These are phyloP conservation scores for Glomeris maerens DNA, from an alignment of 1,140 invertebrate genomes.

Conservation along the genomic window DNA sequence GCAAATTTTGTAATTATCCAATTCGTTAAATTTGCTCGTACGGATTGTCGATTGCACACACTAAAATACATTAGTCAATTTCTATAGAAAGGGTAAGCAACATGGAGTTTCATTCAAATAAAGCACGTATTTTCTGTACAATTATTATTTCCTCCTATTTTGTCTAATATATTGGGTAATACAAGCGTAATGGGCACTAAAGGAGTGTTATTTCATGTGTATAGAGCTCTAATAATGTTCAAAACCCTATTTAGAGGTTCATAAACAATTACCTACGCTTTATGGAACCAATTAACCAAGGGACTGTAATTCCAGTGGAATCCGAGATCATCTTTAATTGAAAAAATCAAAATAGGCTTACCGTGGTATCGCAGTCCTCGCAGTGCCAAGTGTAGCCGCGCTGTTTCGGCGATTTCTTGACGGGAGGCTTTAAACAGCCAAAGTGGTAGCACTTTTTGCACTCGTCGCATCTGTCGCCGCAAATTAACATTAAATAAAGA, in stretches of 20 bases:
- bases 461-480: constrained; percentile 65
- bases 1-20: too few relatives aligned
- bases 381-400: constrained; percentile 91
- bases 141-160: too few relatives aligned
- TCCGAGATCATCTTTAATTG: not conserved
- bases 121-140: too few relatives aligned
- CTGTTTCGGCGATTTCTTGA: constrained; percentile 83
- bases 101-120: too few relatives aligned
- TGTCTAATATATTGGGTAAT: too few relatives aligned
- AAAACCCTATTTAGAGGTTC: not conserved
- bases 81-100: too few relatives aligned
- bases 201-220: not conserved
- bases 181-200: not conserved
- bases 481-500: constrained; percentile 19
- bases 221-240: not conserved
- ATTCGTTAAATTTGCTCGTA: too few relatives aligned
- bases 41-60: too few relatives aligned
- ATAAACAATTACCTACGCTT: not conserved
- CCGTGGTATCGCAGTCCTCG: constrained; percentile 83
- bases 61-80: too few relatives aligned
- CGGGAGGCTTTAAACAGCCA: constrained; percentile 74
- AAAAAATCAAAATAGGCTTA: constrained; percentile 31
- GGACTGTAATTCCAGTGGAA: not conserved
- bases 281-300: not conserved
- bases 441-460: constrained; percentile 83